phyloP scores from a whole-genome alignment of 2,888 invertebrate species.

The Microctonus aethiopoides region DNA sequence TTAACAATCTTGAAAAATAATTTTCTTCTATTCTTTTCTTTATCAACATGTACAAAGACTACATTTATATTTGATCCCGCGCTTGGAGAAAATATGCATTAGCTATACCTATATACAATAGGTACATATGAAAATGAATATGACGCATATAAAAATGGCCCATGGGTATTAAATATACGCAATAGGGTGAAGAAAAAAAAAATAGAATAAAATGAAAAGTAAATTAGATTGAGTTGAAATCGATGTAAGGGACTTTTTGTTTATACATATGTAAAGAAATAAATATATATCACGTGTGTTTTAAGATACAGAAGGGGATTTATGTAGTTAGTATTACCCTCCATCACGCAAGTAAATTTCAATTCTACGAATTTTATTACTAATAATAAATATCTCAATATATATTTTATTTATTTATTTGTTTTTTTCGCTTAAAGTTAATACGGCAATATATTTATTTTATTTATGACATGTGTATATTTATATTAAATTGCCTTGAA shows the following conservation, averaged over 20 bases:
- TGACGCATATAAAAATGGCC: not conserved
- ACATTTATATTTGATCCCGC: not conserved
- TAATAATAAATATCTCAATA: not conserved
- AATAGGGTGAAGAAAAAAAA: not conserved
- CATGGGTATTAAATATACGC: conserved; percentile 11
- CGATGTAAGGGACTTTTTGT: conserved; percentile 22
- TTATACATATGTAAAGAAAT: too few species aligned
- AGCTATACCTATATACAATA: not conserved
- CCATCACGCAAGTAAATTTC: not conserved
- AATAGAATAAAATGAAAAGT: conserved; percentile 8
- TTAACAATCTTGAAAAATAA: not conserved
- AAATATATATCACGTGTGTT: not conserved
- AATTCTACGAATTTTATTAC: not conserved
- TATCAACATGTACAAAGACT: not conserved
- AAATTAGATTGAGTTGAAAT: conserved; percentile 33
- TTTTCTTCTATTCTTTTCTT: not conserved
- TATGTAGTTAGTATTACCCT: not conserved
- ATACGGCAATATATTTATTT: not conserved
- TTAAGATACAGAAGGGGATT: too few species aligned
- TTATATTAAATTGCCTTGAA: not conserved
- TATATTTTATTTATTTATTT: not conserved
- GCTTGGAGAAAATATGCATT: not conserved
- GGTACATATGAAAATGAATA: not conserved
- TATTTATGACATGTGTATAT: not conserved
- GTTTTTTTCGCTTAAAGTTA: not conserved